These are phyloP conservation scores for human (Homo sapiens) DNA, from an alignment of 2,113 vertebrate species.

Conservation along the genomic window DNA sequence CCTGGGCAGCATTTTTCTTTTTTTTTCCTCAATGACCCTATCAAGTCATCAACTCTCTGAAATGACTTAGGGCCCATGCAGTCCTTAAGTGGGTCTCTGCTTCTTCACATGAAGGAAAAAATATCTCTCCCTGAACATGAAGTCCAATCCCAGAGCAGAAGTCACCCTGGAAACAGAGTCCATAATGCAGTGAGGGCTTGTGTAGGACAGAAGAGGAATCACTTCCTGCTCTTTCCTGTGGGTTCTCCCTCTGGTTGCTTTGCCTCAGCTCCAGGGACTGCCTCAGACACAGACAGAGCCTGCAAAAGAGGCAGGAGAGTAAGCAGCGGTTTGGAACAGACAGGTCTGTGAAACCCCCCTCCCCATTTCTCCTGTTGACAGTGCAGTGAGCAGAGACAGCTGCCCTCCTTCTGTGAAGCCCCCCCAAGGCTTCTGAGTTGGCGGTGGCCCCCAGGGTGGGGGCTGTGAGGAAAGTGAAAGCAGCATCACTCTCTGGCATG, in stretches of 20 bases:
- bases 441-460: background rate
- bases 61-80: background rate
- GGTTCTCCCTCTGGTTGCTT: background rate
- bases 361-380: background rate
- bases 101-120: background rate
- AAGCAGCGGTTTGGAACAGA: fast-evolving
- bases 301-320: background rate
- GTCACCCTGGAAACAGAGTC: background rate
- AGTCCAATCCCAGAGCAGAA: background rate
- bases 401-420: background rate
- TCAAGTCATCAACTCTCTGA: background rate
- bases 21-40: background rate
- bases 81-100: too few relatives aligned
- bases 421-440: background rate
- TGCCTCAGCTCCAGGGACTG: background rate
- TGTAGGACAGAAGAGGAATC: fast-evolving
- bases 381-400: background rate
- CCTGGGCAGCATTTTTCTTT: background rate
- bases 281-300: background rate
- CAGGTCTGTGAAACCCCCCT: fast-evolving
- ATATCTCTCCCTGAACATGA: fast-evolving
- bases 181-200: fast-evolving
- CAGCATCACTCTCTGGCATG: background rate
- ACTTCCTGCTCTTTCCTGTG: background rate
- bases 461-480: too few relatives aligned